These are phyloP conservation scores for Tragelaphus scriptus DNA, from an alignment of 2,113 vertebrate genomes.

Conservation along the genomic window DNA sequence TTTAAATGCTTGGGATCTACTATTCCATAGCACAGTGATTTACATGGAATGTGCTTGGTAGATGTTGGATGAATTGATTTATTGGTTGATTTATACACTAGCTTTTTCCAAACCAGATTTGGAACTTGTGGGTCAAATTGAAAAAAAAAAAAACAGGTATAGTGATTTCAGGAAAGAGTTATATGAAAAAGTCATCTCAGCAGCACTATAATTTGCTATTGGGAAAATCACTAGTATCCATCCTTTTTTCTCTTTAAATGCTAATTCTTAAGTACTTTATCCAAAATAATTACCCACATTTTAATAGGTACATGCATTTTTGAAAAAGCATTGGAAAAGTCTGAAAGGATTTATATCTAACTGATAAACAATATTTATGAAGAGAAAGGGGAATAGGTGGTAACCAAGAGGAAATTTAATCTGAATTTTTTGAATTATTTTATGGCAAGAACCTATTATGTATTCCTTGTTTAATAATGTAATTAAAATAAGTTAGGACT, in stretches of 20 bases:
- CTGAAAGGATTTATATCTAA: not conserved
- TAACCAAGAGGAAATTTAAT: not conserved
- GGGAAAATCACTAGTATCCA: not conserved
- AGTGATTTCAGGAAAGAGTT: slow-evolving; percentile 3
- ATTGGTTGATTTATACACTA: not conserved
- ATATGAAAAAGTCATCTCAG: not conserved
- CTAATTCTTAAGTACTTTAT: not conserved
- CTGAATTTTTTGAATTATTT: not conserved
- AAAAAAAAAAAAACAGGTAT: not conserved
- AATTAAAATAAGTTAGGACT: not conserved
- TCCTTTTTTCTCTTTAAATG: slow-evolving; percentile 3
- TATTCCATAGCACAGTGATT: not conserved
- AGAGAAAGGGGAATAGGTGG: not conserved
- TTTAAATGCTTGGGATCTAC: not conserved
- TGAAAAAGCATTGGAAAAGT: not conserved
- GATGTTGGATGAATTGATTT: slow-evolving; percentile 21
- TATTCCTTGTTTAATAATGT: not conserved
- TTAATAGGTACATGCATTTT: slow-evolving; percentile 9
- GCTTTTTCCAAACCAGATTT: not conserved
- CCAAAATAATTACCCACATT: not conserved
- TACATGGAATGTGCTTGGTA: not conserved
- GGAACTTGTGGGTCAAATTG: not conserved
- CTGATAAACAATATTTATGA: not conserved
- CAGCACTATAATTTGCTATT: not conserved
- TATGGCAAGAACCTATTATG: not conserved